Evolutionary conservation across 92 coral and sea anemone genomes (phyloP).

Genomic region (Virgularia gustaviana): DNA sequence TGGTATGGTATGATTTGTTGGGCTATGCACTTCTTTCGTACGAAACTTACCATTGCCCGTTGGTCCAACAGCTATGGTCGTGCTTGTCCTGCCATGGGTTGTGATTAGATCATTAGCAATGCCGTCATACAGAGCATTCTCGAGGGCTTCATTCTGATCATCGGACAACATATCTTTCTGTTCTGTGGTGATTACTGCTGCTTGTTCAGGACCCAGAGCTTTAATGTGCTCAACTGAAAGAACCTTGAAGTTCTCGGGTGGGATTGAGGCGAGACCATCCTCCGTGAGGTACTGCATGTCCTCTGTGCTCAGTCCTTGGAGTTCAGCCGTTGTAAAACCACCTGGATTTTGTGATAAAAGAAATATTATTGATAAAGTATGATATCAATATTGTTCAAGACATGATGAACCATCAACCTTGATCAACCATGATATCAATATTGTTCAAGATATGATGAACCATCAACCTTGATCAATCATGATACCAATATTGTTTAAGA

Average conservation of each 20-base stretch:
- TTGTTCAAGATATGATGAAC: too few relatives aligned
- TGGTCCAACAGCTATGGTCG: too few relatives aligned
- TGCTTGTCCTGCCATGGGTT: too few relatives aligned
- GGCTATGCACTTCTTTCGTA: too few relatives aligned
- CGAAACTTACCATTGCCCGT: too few relatives aligned
- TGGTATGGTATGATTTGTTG: too few relatives aligned
- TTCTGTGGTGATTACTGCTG: constrained; percentile 54
- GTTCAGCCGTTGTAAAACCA: constrained; percentile 54
- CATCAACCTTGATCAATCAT: too few relatives aligned
- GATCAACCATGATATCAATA: too few relatives aligned
- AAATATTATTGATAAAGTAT: not conserved
- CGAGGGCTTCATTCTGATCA: constrained; percentile 48
- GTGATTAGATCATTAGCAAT: too few relatives aligned
- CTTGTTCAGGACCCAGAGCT: constrained; percentile 63
- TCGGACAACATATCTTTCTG: constrained; percentile 46
- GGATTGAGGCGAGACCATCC: constrained; percentile 52
- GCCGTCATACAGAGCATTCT: not conserved
- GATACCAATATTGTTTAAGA: too few relatives aligned
- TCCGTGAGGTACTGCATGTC: constrained; percentile 55
- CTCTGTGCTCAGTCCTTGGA: constrained; percentile 41
- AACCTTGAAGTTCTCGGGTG: constrained; percentile 41
- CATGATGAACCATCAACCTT: too few relatives aligned
- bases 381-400: not conserved
- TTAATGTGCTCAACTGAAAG: constrained; percentile 42
- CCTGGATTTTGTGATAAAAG: constrained; percentile 44